Evolutionary conservation across 2,888 invertebrate genomes (phyloP).

Genomic region (Phortica magna): DNA sequence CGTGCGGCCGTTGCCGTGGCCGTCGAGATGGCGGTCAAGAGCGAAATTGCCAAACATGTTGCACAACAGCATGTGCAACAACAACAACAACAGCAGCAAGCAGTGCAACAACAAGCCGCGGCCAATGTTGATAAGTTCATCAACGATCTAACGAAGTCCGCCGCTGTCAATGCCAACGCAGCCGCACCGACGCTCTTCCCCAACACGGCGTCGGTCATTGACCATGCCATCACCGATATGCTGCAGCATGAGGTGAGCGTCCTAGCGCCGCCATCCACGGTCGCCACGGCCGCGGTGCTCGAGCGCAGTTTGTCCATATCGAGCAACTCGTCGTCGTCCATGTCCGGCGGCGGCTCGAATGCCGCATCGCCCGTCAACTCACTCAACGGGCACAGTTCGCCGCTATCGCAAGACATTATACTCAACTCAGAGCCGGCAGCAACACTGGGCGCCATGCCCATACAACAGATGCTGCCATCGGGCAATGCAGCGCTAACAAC

Average conservation of each 20-base stretch:
- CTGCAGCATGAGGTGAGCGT: constrained; percentile 64
- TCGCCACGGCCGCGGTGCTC: constrained; percentile 61
- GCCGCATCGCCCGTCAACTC: constrained; percentile 67
- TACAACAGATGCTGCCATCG: constrained; percentile 65
- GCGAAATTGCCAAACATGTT: constrained; percentile 80
- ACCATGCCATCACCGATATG: constrained; percentile 73
- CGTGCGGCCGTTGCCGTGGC: constrained; percentile 71
- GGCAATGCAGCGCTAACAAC: constrained; percentile 59
- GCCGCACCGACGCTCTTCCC: constrained; percentile 61
- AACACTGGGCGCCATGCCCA: constrained; percentile 67
- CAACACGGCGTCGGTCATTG: constrained; percentile 63
- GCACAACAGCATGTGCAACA: constrained; percentile 80
- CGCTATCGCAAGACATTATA: constrained; percentile 77
- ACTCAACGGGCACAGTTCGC: constrained; percentile 64
- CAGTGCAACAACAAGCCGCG: constrained; percentile 77
- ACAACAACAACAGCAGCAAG: constrained; percentile 79
- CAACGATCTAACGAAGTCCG: constrained; percentile 69
- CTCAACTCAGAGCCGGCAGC: constrained; percentile 76
- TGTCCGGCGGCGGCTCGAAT: constrained; percentile 47
- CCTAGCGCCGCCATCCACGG: constrained; percentile 44
- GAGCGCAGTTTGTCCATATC: constrained; percentile 78
- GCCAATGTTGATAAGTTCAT: constrained; percentile 78
- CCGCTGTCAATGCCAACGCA: constrained; percentile 58
- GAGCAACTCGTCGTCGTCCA: constrained; percentile 72
- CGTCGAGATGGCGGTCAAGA: constrained; percentile 79